Conservation (phyloP, 2,113 vertebrate genomes). For the Campylomormyrus tamandua region DNA sequence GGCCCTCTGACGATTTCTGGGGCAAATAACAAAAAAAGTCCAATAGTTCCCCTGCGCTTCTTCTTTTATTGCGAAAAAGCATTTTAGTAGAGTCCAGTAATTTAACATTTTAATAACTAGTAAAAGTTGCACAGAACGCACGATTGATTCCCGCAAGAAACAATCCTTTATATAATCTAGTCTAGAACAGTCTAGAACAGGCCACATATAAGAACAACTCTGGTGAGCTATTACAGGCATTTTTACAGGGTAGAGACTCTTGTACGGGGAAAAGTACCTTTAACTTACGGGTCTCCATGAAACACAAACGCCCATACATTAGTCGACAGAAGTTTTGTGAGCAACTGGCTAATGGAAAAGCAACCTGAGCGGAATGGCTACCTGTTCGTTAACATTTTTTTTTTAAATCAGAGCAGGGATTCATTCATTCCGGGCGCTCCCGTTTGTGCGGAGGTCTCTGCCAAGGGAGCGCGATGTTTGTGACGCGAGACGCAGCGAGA, state of each 20-base stretch:
- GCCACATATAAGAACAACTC: neutral
- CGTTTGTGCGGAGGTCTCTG: neutral
- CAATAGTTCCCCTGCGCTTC: neutral
- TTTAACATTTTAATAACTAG: neutral
- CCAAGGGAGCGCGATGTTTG: conserved; percentile 4
- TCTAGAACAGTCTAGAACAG: neutral
- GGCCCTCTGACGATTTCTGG: neutral
- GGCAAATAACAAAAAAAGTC: conserved; percentile 24
- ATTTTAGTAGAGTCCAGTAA: neutral
- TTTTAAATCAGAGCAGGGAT: neutral
- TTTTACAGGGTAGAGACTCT: neutral
- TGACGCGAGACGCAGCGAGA: neutral
- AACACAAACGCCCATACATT: neutral
- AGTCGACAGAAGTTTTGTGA: neutral
- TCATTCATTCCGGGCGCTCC: neutral
- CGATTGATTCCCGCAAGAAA: neutral
- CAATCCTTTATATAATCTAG: neutral
- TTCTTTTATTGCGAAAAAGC: neutral
- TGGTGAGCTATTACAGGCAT: neutral
- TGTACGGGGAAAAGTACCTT: neutral
- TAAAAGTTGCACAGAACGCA: neutral
- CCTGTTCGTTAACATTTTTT: neutral
- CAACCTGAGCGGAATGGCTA: neutral
- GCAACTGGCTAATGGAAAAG: neutral
- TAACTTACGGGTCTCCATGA: neutral